These are phyloP conservation scores for Omphaloscelis lunosa DNA, from an alignment of 2,888 invertebrate genomes.

Conservation along the genomic window DNA sequence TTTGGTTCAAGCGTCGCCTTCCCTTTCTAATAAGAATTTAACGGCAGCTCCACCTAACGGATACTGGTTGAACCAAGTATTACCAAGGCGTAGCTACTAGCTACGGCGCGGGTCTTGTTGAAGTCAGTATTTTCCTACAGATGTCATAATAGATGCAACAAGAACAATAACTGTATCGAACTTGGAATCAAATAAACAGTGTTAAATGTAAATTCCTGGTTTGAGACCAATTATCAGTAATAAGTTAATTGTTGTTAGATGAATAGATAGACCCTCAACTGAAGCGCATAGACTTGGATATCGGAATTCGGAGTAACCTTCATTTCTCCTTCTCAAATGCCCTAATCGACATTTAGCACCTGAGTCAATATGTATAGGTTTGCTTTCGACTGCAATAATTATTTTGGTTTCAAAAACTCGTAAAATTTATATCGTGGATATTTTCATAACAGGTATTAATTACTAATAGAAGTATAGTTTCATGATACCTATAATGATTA, in stretches of 20 bases:
- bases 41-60: conserved; percentile 76
- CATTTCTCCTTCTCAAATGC: not conserved
- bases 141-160: conserved; percentile 37
- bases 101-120: not conserved
- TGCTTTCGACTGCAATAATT: not conserved
- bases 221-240: not conserved
- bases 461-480: not conserved
- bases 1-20: conserved; percentile 79
- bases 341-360: not conserved
- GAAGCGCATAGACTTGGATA: not conserved
- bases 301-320: not conserved
- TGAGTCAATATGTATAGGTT: not conserved
- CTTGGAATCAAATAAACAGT: not conserved
- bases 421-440: not conserved
- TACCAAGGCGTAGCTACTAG: not conserved
- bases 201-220: not conserved
- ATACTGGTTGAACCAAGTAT: conserved; percentile 18
- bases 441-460: not conserved
- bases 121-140: conserved; percentile 15
- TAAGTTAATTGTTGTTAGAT: not conserved
- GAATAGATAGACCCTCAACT: not conserved
- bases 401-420: not conserved
- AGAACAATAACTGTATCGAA: conserved; percentile 2
- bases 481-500: not conserved
- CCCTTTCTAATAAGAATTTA: conserved; percentile 79